Evolutionary conservation across 2,113 vertebrate genomes (phyloP), one percentile per base, ranked within the genome.

Genomic region (Rhineura floridana): DNA sequence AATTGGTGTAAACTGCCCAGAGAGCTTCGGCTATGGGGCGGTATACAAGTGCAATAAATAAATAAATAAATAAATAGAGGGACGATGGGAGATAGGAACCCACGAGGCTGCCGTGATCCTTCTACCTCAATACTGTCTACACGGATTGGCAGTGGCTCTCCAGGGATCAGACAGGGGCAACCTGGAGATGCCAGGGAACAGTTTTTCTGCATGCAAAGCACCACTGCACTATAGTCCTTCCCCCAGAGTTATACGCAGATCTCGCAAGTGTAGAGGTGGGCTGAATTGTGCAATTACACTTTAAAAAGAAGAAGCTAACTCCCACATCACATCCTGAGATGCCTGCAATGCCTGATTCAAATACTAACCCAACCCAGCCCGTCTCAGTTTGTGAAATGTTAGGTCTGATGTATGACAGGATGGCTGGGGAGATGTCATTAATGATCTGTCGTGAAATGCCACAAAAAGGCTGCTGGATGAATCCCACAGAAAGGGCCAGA

Each of bases 391-490:
- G 28, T 0, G 76, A 70, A 89, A 92, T 19, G 48, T 63, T 52
- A 39, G 0, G 6, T 46, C 30, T 0, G 19, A 69, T 9, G 25
- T 23, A 7, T 52, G 55, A 42, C 0, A 1, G 73, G 50, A 0
- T 52, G 19, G 33, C 2, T n/a, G 76, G 85, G 39, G 76, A 3
- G 0, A 15, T 6, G 3, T 3, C 15, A 73, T 13, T n/a, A 72
- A 8, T 30, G 5, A 9, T 48, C 23, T 36, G 44, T 21, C 11
- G 0, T 70, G 65, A 69, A 46, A 19, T 67, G 6, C 42, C 25
- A 21, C 10, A 50, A 12, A 52, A 19, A 8, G 33, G 44, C 48
- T 28, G 25, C 12, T 2, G 52, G 59, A 42, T 10, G n/a, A 79
- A 30, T 17, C 76, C 50, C n/a, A 39, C 33, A 59, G 15, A 23